A percentile compares a stretch with the other conserved stretches of the same genome.
These are phyloP conservation scores for Agrochola lota DNA, from an alignment of 2,888 invertebrate genomes.

Conservation along the genomic window DNA sequence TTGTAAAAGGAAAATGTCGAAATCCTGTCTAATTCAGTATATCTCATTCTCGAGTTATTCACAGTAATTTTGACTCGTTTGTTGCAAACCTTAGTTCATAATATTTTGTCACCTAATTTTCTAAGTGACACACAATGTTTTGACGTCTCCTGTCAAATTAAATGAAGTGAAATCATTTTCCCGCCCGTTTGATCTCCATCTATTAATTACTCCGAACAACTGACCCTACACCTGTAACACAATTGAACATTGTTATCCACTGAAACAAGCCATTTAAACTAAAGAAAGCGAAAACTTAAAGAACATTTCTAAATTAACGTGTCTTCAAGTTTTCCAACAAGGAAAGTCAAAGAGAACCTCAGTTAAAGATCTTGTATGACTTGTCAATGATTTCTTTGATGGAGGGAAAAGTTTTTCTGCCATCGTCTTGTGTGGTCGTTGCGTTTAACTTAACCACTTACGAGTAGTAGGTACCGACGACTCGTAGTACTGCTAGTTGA, in stretches of 20 bases:
- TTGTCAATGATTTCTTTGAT: slow-evolving; percentile 40
- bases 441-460: slow-evolving; percentile 35
- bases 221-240: slow-evolving; percentile 50
- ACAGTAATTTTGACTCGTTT: not conserved
- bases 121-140: not conserved
- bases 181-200: slow-evolving; percentile 12
- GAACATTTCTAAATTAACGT: slow-evolving; percentile 63
- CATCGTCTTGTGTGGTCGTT: slow-evolving; percentile 48
- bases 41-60: not conserved
- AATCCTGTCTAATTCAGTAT: not conserved
- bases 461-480: slow-evolving; percentile 10
- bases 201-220: slow-evolving; percentile 22
- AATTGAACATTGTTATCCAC: slow-evolving; percentile 70
- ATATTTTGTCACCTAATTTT: not conserved
- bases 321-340: slow-evolving; percentile 33
- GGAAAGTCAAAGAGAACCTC: slow-evolving; percentile 39
- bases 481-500: slow-evolving; percentile 37
- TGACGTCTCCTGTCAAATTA: not conserved
- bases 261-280: slow-evolving; percentile 69
- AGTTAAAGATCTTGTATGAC: slow-evolving; percentile 31
- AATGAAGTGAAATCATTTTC: not conserved
- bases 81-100: not conserved
- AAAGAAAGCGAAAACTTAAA: slow-evolving; percentile 62
- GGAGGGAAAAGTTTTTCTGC: slow-evolving; percentile 26
- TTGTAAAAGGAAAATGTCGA: not conserved